These are phyloP conservation scores for Drosophila arizonae DNA, from an alignment of 1,140 invertebrate genomes.

Conservation along the genomic window DNA sequence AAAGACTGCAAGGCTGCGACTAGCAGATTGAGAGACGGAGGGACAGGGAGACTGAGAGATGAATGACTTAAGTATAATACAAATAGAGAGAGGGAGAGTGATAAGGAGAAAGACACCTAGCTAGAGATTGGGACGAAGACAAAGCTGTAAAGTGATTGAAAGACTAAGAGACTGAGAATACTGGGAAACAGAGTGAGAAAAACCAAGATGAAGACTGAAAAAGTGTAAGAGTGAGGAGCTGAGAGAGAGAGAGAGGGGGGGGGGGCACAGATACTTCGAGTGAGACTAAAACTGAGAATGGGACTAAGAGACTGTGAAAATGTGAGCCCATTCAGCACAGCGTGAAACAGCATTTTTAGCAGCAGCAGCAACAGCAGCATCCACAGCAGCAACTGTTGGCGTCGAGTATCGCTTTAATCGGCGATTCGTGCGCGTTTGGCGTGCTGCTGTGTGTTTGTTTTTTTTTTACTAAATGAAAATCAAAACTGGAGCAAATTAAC, in stretches of 20 bases:
- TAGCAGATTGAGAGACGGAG: too few species aligned
- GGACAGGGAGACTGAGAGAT: too few species aligned
- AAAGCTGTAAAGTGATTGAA: too few species aligned
- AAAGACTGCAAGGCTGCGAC: too few species aligned
- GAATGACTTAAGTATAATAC: too few species aligned
- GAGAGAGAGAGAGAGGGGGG: background rate
- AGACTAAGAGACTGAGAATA: too few species aligned
- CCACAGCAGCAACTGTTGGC: slow-evolving; percentile 6
- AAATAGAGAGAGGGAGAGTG: background rate
- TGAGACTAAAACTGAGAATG: background rate
- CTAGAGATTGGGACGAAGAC: too few species aligned
- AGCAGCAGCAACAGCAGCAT: slow-evolving; percentile 8
- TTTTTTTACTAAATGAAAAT: slow-evolving; percentile 36
- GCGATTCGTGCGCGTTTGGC: slow-evolving; percentile 35
- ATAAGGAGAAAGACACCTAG: too few species aligned
- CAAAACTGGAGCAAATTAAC: slow-evolving; percentile 79
- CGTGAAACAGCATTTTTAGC: slow-evolving; percentile 4
- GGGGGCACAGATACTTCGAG: background rate
- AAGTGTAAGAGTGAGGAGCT: background rate
- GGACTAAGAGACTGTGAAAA: background rate
- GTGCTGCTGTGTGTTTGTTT: background rate
- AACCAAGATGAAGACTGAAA: too few species aligned
- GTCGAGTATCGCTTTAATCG: slow-evolving; percentile 38
- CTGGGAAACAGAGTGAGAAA: too few species aligned
- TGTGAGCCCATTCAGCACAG: background rate